Base-by-base conservation (phyloP, 2,797 vertebrate species). In the Rousettus madagascariensis region DNA sequence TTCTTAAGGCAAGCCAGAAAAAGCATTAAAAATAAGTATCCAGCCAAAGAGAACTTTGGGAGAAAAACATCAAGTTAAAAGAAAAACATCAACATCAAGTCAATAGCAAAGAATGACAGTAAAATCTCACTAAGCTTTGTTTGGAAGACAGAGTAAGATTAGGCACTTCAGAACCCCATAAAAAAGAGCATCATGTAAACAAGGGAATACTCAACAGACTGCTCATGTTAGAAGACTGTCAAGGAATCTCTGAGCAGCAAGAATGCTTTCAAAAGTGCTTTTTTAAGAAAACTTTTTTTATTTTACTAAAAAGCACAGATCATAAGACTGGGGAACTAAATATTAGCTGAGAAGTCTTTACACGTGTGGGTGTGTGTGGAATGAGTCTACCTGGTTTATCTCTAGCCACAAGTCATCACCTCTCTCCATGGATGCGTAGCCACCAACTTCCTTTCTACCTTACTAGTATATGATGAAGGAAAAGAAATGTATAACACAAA, bases 1-100 rank as follows among this genome's bases (percentile, higher is more conserved):
- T 97, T 97, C 93, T 97, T 94, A 98, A 98, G 41, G 26, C 26
- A 79, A 95, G 94, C 65, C 97, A 98, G 78, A 94, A 97, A 97
- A 98, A 97, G 95, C 92, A 98, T 97, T 96, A 79, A 91, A 97
- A 36, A 63, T 36, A 78, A 86, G 75, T 20, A 33, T 63, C 33
- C 41, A 3, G 88, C 95, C 97, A 97, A 97, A 96, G 83, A 77
- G 97, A 96, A 96, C 88, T 94, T 65, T 41, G 72, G 71, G 88
- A 94, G 77, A 71, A 96, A 97, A 93, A 95, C 90, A 97, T 43
- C 22, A 51, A 90, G 85, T 94, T 83, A 96, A 97, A 97, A 46
- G 91, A 57, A 97, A 98, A 98, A 97, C 55, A 94, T n/a, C 95
- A 96, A 30, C 61, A 93, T 77, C 3, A 0, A 91, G 96, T 97